Conservation (phyloP, 2,113 vertebrate genomes). For the Morphnarchus princeps region DNA sequence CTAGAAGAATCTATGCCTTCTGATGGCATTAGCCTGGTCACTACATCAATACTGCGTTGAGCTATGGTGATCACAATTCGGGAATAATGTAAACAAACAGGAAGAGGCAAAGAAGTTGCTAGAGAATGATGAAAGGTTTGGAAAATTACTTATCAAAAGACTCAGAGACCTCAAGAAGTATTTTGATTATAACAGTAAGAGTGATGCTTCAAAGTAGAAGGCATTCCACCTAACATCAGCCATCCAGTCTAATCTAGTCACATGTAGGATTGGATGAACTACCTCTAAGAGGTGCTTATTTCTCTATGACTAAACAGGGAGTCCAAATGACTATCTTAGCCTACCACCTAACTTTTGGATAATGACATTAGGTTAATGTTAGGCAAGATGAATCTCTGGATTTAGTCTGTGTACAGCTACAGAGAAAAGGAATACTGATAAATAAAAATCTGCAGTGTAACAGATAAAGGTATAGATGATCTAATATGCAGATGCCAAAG, state of each 20-base stretch:
- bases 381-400: background rate
- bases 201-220: background rate
- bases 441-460: background rate
- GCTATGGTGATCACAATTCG: background rate
- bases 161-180: background rate
- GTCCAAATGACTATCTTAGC: background rate
- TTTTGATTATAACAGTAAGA: background rate
- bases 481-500: background rate
- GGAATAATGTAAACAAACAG: background rate
- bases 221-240: background rate
- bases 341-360: background rate
- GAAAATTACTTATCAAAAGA: background rate
- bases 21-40: background rate
- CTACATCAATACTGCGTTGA: background rate
- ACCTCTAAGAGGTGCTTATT: background rate
- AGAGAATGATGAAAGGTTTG: background rate
- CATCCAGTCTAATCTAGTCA: background rate
- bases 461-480: background rate
- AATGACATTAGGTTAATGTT: background rate
- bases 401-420: background rate
- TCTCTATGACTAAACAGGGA: background rate
- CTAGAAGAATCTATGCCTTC: background rate
- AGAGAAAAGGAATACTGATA: background rate
- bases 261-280: accelerated
- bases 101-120: background rate